Percentiles rank a stretch among this genome's conserved stretches.
Conservation (phyloP, 2,113 vertebrate genomes). For the Madoqua kirkii region DNA sequence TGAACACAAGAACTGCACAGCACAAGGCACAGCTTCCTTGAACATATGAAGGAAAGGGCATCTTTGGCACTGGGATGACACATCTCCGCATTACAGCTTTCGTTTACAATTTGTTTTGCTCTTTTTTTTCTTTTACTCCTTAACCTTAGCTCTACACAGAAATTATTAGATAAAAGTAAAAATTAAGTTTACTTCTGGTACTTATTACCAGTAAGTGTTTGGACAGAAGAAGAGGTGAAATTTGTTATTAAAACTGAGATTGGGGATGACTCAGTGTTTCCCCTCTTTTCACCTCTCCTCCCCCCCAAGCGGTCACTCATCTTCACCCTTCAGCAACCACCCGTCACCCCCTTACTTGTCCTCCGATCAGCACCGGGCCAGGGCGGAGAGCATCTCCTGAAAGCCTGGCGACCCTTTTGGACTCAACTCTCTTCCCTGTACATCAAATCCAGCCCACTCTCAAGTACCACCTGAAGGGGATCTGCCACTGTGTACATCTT, state of each 20-base stretch:
- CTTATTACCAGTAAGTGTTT: conserved; percentile 24
- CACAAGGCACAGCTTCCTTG: neutral
- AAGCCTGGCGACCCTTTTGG: neutral
- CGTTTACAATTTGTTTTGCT: neutral
- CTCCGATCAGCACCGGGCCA: accelerated
- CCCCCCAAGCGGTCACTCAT: neutral
- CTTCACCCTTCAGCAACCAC: neutral
- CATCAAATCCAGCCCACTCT: neutral
- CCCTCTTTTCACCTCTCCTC: neutral
- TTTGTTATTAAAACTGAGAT: conserved; percentile 11
- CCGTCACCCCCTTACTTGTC: neutral
- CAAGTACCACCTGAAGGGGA: neutral
- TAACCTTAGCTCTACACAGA: conserved; percentile 8
- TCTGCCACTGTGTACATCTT: neutral
- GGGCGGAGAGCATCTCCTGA: accelerated
- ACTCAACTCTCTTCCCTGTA: neutral
- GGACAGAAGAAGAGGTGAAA: conserved; percentile 7
- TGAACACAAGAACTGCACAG: neutral
- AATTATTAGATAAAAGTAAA: neutral
- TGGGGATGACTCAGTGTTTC: conserved; percentile 35
- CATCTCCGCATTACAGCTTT: neutral
- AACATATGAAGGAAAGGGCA: neutral
- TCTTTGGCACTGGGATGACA: neutral
- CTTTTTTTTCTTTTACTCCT: neutral
- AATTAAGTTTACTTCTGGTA: conserved; percentile 6